These are phyloP conservation scores for Dinothrombium tinctorium DNA, from an alignment of 1,140 invertebrate genomes.

Conservation along the genomic window DNA sequence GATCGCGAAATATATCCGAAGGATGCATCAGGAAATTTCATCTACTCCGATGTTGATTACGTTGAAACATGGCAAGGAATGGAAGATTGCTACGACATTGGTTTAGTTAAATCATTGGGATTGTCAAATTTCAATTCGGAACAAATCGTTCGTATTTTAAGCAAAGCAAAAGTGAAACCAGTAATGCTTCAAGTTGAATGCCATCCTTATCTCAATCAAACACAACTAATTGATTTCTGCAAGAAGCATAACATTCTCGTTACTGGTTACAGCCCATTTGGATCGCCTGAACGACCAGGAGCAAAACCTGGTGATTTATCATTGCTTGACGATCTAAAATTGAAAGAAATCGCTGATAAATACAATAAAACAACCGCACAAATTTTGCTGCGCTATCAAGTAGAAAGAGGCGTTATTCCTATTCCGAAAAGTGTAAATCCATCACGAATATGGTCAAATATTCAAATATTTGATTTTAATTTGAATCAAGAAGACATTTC, in stretches of 20 bases:
- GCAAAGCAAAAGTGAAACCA: slow-evolving; percentile 5
- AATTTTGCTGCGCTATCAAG: slow-evolving; percentile 25
- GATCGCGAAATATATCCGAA: slow-evolving; percentile 5
- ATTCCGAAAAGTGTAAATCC: slow-evolving; percentile 50
- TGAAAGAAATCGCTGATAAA: slow-evolving; percentile 37
- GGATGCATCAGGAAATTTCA: slow-evolving; percentile 5
- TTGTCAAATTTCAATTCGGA: slow-evolving; percentile 65
- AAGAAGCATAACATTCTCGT: slow-evolving; percentile 35
- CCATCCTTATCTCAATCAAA: slow-evolving; percentile 59
- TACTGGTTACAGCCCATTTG: slow-evolving; percentile 44
- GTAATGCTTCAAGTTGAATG: slow-evolving; percentile 39
- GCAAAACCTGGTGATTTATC: slow-evolving; percentile 30
- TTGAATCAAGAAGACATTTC: slow-evolving; percentile 38
- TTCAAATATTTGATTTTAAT: slow-evolving; percentile 40
- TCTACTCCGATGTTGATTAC: slow-evolving; percentile 16
- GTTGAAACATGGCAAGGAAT: slow-evolving; percentile 12
- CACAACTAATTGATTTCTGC: slow-evolving; percentile 44
- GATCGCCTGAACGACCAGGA: slow-evolving; percentile 20
- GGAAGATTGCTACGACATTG: slow-evolving; percentile 24
- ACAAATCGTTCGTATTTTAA: slow-evolving; percentile 34
- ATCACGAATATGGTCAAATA: slow-evolving; percentile 40
- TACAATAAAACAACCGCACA: slow-evolving; percentile 43
- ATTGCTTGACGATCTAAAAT: slow-evolving; percentile 29
- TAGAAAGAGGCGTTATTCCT: slow-evolving; percentile 44
- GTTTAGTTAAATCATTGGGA: slow-evolving; percentile 48